These are phyloP conservation scores for Accipiter cooperii DNA, from an alignment of 2,113 vertebrate species.

Conservation along the genomic window DNA sequence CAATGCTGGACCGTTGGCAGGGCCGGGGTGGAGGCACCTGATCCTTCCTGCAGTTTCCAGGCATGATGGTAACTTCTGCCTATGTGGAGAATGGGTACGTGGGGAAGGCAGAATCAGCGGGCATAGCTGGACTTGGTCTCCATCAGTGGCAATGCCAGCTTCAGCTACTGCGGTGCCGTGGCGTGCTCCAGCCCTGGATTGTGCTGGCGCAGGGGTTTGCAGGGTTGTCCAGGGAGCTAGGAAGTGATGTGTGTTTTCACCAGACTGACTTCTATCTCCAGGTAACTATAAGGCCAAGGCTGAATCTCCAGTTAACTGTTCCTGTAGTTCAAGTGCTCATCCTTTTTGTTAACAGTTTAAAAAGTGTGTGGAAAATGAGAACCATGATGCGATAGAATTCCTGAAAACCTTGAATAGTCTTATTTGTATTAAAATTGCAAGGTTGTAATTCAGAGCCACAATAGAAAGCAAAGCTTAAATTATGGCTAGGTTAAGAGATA, in stretches of 20 bases:
- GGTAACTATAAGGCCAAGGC: neutral
- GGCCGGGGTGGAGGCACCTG: neutral
- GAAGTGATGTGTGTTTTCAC: neutral
- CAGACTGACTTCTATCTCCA: neutral
- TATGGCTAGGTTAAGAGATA: neutral
- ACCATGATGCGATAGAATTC: neutral
- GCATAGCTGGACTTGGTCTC: accelerated
- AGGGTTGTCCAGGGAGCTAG: neutral
- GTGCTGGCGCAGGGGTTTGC: neutral
- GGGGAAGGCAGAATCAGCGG: neutral
- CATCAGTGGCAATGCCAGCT: neutral
- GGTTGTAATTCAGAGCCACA: neutral
- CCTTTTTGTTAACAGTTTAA: neutral
- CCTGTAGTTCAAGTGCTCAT: neutral
- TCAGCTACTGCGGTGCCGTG: accelerated
- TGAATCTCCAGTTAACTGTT: neutral
- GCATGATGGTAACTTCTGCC: neutral
- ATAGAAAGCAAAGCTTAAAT: neutral
- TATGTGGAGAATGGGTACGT: accelerated
- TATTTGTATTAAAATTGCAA: slow-evolving; percentile 3
- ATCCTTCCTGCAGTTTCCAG: neutral
- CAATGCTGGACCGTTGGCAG: accelerated
- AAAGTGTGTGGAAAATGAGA: neutral
- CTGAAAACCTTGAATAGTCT: neutral
- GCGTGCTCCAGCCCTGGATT: neutral